Conservation (phyloP, 2,888 invertebrate genomes). For the Xylocampa areola region DNA sequence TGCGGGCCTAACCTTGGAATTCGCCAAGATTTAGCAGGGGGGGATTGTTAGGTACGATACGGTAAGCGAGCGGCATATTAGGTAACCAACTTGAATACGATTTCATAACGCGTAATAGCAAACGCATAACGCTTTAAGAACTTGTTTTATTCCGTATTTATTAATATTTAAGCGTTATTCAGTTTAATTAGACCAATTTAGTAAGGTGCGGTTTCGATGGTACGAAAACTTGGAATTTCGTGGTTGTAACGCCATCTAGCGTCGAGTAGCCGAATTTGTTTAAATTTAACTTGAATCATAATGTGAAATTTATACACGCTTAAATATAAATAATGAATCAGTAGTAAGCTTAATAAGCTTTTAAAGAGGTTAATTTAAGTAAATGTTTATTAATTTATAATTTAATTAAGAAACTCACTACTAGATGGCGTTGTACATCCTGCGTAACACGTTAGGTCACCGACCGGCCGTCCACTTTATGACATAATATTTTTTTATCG, state of each 20-base stretch:
- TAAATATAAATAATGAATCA: background rate
- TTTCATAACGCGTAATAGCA: constrained; percentile 58
- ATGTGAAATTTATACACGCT: background rate
- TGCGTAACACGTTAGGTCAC: constrained; percentile 48
- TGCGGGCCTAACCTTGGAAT: constrained; percentile 54
- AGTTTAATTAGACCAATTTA: constrained; percentile 35
- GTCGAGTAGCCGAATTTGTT: constrained; percentile 58
- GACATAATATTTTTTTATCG: constrained; percentile 68
- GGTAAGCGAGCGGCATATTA: constrained; percentile 48
- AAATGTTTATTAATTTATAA: constrained; percentile 10
- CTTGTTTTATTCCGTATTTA: constrained; percentile 54
- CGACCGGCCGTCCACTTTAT: constrained; percentile 50
- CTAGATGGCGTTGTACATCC: constrained; percentile 73
- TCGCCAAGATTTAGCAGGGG: constrained; percentile 44
- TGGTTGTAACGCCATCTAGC: constrained; percentile 67
- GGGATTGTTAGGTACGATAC: constrained; percentile 45
- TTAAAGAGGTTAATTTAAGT: background rate
- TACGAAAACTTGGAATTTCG: constrained; percentile 17
- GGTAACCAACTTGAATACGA: constrained; percentile 54
- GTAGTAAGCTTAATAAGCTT: background rate
- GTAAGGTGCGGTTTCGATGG: constrained; percentile 25
- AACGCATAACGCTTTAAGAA: constrained; percentile 49
- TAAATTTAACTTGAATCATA: background rate
- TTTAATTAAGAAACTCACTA: constrained; percentile 41
- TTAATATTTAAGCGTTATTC: constrained; percentile 42